Evolutionary conservation across 2,113 vertebrate genomes (phyloP), one percentile per base, ranked within the genome.

Genomic region (Labeo rohita): DNA sequence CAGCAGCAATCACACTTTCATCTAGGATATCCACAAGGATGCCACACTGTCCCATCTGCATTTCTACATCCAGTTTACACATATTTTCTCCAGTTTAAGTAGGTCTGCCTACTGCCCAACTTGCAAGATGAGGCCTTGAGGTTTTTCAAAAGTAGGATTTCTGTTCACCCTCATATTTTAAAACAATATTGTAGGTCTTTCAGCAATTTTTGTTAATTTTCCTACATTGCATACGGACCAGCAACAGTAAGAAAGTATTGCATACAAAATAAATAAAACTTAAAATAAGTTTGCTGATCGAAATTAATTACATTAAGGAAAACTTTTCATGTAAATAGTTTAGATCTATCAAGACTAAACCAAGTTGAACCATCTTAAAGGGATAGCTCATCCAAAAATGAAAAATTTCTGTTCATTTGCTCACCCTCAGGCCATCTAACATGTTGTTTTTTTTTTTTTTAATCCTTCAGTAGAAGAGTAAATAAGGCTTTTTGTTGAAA

Each of bases 1-100:
- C 56, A 80, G n/a, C 59, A 65, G 59, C 21, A 59, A 63, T 49
- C 56, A 28, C 43, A 36, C 63, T 82, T 82, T 82, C 49, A 70
- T 82, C 59, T 66, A 81, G 43, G 43, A 81, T 28, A 36, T 82
- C 65, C 65, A 50, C 47, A 82, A 68, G 49, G 63, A 82, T 70
- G 16, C 28, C 28, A 52, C 47, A 52, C 23, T 4, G 16, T 82
- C 43, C 80, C 47, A 70, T 70, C 80, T 82, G 80, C 80, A 49
- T 82, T 61, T 68, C 63, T 21, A 7, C 79, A 66, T 66, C 61
- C 15, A 50, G 63, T 82, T 66, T 68, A 18, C 45, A 39, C 47
- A 66, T 21, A 56, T 81, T 36, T 36, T 23, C 61, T 43, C 47
- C 43, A 82, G n/a, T 68, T 82, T 68, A 82, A 50, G 15, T 82